A percentile compares a stretch with the other conserved stretches of the same genome.
Conservation (phyloP, 2,797 vertebrate genomes). For the Salarias fasciatus region DNA sequence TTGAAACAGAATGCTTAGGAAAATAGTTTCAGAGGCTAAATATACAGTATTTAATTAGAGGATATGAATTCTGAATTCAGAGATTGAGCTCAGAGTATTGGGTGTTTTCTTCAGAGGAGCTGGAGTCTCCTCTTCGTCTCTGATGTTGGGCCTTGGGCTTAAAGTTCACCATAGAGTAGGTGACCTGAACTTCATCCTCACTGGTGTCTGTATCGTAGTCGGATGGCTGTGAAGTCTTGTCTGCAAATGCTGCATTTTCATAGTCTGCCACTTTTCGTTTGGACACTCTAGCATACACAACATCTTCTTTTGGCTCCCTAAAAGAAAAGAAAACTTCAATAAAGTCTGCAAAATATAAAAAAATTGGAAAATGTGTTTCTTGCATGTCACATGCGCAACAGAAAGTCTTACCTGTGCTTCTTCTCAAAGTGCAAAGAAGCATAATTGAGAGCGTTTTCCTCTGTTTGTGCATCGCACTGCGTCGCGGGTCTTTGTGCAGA, state of each 20-base stretch:
- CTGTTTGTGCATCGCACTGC: slow-evolving; percentile 8
- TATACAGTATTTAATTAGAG: not conserved
- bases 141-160: slow-evolving; percentile 15
- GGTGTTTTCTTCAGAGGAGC: slow-evolving; percentile 34
- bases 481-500: slow-evolving; percentile 20
- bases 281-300: slow-evolving; percentile 44
- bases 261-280: slow-evolving; percentile 31
- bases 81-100: slow-evolving; percentile 56
- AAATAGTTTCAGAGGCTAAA: too few species aligned
- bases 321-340: slow-evolving; percentile 11
- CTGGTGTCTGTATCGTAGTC: slow-evolving; percentile 49
- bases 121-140: slow-evolving; percentile 1
- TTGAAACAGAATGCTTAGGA: too few species aligned
- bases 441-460: slow-evolving; percentile 43
- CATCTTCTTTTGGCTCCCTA: slow-evolving; percentile 17
- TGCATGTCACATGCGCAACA: not conserved
- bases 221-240: not conserved
- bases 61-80: slow-evolving; percentile 12
- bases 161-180: slow-evolving; percentile 54
- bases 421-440: slow-evolving; percentile 50
- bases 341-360: not conserved
- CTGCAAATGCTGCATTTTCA: slow-evolving; percentile 28
- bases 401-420: slow-evolving; percentile 44
- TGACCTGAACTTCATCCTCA: slow-evolving; percentile 47
- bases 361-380: not conserved